Evolutionary conservation across 37 sponge, comb jelly and placozoan genomes (phyloP).

Genomic region (Eunapius fragilis): DNA sequence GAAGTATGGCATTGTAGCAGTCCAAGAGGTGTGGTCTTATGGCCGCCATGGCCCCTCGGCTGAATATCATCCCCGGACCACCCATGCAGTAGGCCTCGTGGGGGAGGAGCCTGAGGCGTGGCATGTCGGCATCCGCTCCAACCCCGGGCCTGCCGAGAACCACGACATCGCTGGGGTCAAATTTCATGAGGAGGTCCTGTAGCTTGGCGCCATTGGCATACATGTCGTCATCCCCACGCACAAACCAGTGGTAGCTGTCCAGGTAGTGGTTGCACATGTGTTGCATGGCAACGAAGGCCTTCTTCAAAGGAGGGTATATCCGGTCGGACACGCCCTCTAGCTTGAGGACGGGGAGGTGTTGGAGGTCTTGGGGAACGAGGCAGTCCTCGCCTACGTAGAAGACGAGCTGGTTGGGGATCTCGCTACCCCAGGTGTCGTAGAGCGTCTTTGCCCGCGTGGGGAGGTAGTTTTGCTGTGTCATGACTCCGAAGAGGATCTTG

Average conservation of each 20-base stretch:
- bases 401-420: conserved; percentile 42
- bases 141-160: conserved; percentile 64
- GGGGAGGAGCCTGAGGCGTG: conserved; percentile 51
- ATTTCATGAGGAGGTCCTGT: conserved; percentile 23
- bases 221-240: conserved; percentile 76
- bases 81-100: conserved; percentile 86
- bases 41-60: conserved; percentile 44
- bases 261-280: conserved; percentile 70
- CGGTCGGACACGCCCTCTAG: conserved; percentile 47
- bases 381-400: conserved; percentile 73
- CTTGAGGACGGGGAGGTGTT: conserved; percentile 51
- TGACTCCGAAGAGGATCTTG: conserved; percentile 57
- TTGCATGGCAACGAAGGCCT: conserved; percentile 62
- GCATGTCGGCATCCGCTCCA: conserved; percentile 36
- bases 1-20: background rate
- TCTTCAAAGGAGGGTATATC: conserved; percentile 64
- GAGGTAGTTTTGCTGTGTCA: conserved; percentile 63
- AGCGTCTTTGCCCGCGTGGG: conserved; percentile 62
- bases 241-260: conserved; percentile 74
- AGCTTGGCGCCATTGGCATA: conserved; percentile 45
- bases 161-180: conserved; percentile 52
- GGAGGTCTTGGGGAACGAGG: conserved; percentile 8
- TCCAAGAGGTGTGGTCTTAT: conserved; percentile 30
- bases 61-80: conserved; percentile 74
- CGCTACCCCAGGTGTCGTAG: conserved; percentile 69